Conservation (phyloP, 2,113 vertebrate genomes). For the Heloderma charlesbogerti region DNA sequence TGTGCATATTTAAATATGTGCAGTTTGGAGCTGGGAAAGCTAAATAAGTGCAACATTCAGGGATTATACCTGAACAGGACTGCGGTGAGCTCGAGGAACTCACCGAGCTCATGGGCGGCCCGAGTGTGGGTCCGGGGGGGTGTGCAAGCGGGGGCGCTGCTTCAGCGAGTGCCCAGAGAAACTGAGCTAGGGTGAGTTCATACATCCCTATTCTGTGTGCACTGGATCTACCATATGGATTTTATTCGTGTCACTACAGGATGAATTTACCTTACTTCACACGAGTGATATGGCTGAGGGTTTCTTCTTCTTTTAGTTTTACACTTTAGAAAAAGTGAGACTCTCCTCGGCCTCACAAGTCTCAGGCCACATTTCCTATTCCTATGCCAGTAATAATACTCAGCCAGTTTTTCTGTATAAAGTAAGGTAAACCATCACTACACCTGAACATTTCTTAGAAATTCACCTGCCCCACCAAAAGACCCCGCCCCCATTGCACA, state of each 20-base stretch:
- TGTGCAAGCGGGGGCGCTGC: too few species aligned
- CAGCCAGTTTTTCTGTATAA: neutral
- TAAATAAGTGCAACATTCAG: too few species aligned
- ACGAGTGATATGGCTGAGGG: neutral
- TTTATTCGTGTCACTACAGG: neutral
- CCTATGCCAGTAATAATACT: neutral
- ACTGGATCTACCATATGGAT: neutral
- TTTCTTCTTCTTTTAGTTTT: neutral
- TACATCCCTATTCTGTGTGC: too few species aligned
- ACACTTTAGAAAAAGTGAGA: neutral
- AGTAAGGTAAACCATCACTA: neutral
- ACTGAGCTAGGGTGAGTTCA: too few species aligned
- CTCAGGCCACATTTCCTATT: neutral
- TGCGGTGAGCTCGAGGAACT: too few species aligned
- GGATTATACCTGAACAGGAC: too few species aligned
- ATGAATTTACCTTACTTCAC: neutral
- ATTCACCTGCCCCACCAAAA: neutral
- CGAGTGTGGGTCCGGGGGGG: too few species aligned
- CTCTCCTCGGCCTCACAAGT: neutral
- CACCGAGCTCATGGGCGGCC: too few species aligned
- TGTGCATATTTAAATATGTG: too few species aligned
- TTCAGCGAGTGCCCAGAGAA: too few species aligned
- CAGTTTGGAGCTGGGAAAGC: too few species aligned
- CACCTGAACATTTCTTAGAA: neutral
- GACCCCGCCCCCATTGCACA: too few species aligned